These are phyloP conservation scores for Montipora efflorescens DNA, from an alignment of 64 coral and sea anemone species.

Conservation along the genomic window DNA sequence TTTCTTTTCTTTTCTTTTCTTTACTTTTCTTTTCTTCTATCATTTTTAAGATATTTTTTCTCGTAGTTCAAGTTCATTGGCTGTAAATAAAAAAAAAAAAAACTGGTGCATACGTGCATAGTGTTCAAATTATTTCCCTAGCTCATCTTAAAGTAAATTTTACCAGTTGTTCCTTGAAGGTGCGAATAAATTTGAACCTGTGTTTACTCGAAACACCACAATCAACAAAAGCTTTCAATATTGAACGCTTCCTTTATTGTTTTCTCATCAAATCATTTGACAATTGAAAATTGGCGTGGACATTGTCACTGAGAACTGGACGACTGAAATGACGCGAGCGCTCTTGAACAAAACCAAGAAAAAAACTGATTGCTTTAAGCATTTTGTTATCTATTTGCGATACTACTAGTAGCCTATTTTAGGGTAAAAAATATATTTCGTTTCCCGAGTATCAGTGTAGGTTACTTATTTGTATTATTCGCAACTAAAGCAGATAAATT, in stretches of 20 bases:
- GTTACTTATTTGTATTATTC: neutral
- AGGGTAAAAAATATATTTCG: neutral
- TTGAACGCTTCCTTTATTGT: neutral
- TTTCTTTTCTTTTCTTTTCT: too few species aligned
- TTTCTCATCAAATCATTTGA: neutral
- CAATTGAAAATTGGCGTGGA: neutral
- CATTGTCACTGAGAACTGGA: neutral
- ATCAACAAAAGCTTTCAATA: slow-evolving; percentile 17
- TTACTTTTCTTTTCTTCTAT: too few species aligned
- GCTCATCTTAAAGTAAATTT: too few species aligned
- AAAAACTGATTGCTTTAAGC: neutral
- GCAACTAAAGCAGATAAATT: slow-evolving; percentile 10
- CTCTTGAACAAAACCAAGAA: neutral
- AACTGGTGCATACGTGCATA: too few species aligned
- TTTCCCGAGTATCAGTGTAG: neutral
- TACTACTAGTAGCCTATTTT: too few species aligned
- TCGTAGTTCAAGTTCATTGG: too few species aligned
- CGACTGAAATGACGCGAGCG: neutral
- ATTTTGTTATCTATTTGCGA: too few species aligned
- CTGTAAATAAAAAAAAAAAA: too few species aligned
- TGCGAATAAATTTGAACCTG: neutral
- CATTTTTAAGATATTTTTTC: too few species aligned
- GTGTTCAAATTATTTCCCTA: too few species aligned
- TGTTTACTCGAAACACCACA: neutral
- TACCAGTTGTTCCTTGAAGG: neutral